Base-by-base conservation (phyloP, 2,888 invertebrate species). In the Gari tellinella region DNA sequence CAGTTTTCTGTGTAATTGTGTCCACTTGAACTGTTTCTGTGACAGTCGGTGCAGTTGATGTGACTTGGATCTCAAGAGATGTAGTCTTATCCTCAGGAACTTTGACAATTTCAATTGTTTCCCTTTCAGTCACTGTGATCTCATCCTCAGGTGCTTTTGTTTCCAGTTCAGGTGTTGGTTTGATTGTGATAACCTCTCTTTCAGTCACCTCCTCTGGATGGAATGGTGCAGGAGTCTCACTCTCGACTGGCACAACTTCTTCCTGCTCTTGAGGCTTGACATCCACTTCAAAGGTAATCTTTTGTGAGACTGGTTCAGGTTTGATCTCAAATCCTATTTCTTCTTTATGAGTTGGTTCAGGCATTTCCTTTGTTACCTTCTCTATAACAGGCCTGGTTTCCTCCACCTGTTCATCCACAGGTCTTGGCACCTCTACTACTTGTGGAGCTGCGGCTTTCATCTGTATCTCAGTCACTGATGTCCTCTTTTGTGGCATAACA, bases 351-450 rank as follows among this genome's bases (percentile, higher is more conserved):
- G 49, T 41, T 26, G 69, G 62, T 49, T 69, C 23, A 8, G 60
- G 53, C 26, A 41, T 49, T 14, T 49, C 51, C 37, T 55, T 62
- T 4, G 52, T 58, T 7, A 46, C 19, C n/a, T 72, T 70, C 57
- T 84, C 81, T 65, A 88, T 81, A 10, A 85, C 83, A 37, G 74
- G 74, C 52, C 86, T 74, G 3, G 80, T 77, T 67, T 86, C 86
- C 60, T 84, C 86, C 49, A 87, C 69, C 15, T 70, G 72, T 63
- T 88, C 87, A 61, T 85, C 86, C 23, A 55, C 57, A 41, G 88
- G 86, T 62, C 85, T 77, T n/a, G 81, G 66, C 21, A 77, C 41
- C 26, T 87, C 78, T 41, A 75, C 76, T 41, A 75, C 76, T 43
- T 66, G 63, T 21, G 68, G 52, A 4, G 63, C 62, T 49, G 70